Base-by-base conservation (phyloP, 2,888 invertebrate species). In the Choreutis nemorana region DNA sequence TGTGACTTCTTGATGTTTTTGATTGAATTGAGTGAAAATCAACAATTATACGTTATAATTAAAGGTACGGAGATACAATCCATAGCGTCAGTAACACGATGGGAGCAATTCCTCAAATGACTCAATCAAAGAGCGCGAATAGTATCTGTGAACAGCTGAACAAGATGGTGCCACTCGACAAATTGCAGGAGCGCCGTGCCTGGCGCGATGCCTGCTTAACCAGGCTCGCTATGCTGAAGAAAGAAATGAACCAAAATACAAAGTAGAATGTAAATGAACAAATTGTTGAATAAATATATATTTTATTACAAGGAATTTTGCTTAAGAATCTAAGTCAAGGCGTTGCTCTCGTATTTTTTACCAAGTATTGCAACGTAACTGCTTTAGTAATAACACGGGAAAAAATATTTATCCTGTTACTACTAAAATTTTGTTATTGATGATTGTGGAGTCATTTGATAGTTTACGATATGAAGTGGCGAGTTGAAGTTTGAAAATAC, bases 141-240 rank as follows among this genome's bases (percentile, higher is more conserved):
- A 77, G 84, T 11, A 84, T 95, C 30, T 85, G 87, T 39, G 70
- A 87, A 14, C 89, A 94, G 51, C 62, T 94, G 26, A 87, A 89
- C 46, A 73, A 79, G 5, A 84, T 87, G 65, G 86, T 90, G 14
- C 91, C 94, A 0, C 38, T 92, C 15, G 85, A 91, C 13, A 83
- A 87, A 44, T 65, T 95, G 29, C 83, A 81, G 30, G 87, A 89
- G 33, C 72, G 92, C 36, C 83, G 94, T 14, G 83, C 83, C 0
- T 94, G 94, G 90, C 82, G 95, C 11, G 94, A 95, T 53, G 82
- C 85, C 16, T 90, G 91, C 39, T 80, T 95, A 11, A 91, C 91
- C 0, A 87, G 89, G 34, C 75, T 95, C 7, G 86, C 93, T 13
- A 68, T 88, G 32, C 73, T 95, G 31, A 94, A 94, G 61, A 87